Conservation (phyloP, 2,113 vertebrate species). For the Stictonetta naevosa region DNA sequence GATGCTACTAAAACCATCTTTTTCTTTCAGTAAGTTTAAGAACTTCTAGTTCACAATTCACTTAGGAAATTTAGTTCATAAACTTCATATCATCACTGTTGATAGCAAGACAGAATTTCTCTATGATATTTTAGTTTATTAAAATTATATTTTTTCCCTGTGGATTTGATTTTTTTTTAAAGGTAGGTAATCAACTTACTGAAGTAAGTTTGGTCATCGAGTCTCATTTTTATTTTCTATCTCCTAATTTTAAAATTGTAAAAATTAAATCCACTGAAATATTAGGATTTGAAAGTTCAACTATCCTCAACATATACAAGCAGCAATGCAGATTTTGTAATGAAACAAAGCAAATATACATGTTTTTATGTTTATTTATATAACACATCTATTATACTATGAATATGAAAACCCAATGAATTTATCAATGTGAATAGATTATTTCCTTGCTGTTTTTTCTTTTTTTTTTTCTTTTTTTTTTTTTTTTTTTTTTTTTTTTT, state of each 20-base stretch:
- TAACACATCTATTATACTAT: background rate
- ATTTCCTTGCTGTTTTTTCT: background rate
- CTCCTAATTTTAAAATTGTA: background rate
- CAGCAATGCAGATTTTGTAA: background rate
- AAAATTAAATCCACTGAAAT: background rate
- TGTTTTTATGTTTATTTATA: background rate
- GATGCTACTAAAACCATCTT: background rate
- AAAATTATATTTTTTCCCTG: background rate
- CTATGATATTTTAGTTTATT: background rate
- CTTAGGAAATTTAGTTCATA: background rate
- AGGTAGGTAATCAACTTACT: background rate
- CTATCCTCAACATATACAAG: background rate
- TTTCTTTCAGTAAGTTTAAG: background rate
- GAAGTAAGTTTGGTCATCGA: background rate
- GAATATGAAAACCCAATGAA: background rate
- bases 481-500: too few relatives aligned
- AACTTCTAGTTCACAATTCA: background rate
- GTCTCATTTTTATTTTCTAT: background rate
- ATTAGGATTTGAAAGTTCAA: background rate
- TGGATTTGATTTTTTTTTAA: background rate
- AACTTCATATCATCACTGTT: background rate
- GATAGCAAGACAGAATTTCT: background rate
- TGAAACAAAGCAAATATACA: background rate
- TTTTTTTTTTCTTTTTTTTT: too few relatives aligned
- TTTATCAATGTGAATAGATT: background rate